Conservation (phyloP, 2,797 vertebrate genomes). For the Gephyroberyx darwinii region DNA sequence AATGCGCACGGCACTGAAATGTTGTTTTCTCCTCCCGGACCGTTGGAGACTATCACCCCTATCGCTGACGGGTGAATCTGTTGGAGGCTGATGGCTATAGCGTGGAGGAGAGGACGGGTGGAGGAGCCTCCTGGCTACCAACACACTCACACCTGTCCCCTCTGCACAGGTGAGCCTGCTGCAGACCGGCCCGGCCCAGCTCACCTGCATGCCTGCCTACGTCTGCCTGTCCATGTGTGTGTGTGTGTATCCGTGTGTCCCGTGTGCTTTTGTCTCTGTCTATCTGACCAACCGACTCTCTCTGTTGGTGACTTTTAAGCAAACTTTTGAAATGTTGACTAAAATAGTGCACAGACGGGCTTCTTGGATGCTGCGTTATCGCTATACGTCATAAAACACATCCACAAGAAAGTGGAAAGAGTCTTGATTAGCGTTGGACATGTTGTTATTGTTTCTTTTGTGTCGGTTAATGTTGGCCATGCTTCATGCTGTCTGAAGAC, state of each 20-base stretch:
- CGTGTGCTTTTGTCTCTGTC: constrained; percentile 1
- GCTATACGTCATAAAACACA: neutral
- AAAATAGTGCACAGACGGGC: no score
- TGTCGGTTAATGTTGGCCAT: no score
- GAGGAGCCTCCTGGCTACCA: constrained; percentile 57
- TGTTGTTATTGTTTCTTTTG: no score
- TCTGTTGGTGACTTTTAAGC: no score
- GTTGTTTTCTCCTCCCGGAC: constrained; percentile 69
- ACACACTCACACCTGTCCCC: constrained; percentile 76
- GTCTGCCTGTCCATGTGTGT: constrained; percentile 23
- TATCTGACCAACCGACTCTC: no score
- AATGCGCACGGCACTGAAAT: constrained; percentile 66
- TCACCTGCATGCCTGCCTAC: constrained; percentile 46
- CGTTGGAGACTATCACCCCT: constrained; percentile 68
- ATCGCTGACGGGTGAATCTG: constrained; percentile 60
- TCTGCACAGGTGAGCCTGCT: constrained; percentile 70
- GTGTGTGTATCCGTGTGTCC: constrained; percentile 1
- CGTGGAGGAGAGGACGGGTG: constrained; percentile 6
- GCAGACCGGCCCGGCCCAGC: constrained; percentile 37
- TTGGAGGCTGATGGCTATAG: constrained; percentile 35
- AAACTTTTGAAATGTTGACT: no score
- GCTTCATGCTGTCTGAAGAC: no score
- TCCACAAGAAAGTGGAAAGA: neutral
- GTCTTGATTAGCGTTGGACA: no score
- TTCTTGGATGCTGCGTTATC: neutral